phyloP scores from a whole-genome alignment of 1,140 invertebrate genomes.

The Homarus americanus region DNA sequence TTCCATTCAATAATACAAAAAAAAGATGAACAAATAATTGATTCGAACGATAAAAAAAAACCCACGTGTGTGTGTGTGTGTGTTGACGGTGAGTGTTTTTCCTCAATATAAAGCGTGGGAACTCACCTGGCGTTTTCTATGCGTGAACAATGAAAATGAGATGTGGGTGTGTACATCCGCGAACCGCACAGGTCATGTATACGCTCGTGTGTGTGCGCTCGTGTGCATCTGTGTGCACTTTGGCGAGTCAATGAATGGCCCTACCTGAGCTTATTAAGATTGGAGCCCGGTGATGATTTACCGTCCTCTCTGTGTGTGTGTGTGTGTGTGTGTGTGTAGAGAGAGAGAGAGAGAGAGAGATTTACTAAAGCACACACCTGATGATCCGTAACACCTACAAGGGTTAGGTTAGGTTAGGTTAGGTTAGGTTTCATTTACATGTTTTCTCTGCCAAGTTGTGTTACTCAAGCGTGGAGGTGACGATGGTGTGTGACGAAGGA shows the following conservation, averaged over 20 bases:
- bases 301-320: not conserved
- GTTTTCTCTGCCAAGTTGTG: no score
- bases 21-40: no score
- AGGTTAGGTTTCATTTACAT: no score
- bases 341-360: no score
- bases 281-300: not conserved
- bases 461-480: no score
- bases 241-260: not conserved
- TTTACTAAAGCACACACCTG: no score
- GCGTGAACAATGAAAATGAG: conserved; percentile 64
- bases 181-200: conserved; percentile 7
- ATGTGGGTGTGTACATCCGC: conserved; percentile 58
- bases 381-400: no score
- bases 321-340: not conserved
- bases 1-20: no score
- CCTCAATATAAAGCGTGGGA: conserved; percentile 57
- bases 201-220: conserved; percentile 29
- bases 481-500: no score
- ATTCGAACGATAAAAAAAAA: no score
- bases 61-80: no score
- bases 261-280: conserved; percentile 5
- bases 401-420: no score
- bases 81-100: not conserved
- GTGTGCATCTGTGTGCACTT: conserved; percentile 47
- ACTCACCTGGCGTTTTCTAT: conserved; percentile 62